phyloP scores from a whole-genome alignment of 2,797 vertebrate species.

The Chromobotia macracanthus region DNA sequence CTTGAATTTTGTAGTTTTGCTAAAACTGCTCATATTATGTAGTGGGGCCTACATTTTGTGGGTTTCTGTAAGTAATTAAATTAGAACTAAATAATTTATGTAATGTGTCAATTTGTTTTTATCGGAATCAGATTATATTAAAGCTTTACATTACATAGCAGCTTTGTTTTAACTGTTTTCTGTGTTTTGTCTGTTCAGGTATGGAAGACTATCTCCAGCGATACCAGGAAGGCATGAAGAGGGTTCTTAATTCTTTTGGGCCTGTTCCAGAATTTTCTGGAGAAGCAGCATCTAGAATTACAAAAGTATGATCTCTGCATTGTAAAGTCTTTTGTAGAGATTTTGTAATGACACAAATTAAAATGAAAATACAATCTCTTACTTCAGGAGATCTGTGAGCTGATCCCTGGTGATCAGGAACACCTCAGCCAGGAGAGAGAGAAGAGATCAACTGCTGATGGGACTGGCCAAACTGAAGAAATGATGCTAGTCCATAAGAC shows the following conservation, averaged over 20 bases:
- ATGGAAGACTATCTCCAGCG: slow-evolving; percentile 87
- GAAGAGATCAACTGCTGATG: slow-evolving; percentile 86
- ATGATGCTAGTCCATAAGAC: slow-evolving; percentile 47
- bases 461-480: slow-evolving; percentile 86
- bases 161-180: background rate
- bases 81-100: no score
- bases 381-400: slow-evolving; percentile 83
- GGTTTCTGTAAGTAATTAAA: no score
- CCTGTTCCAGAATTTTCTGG: slow-evolving; percentile 86
- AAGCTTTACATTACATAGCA: background rate
- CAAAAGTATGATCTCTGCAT: slow-evolving; percentile 70
- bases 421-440: slow-evolving; percentile 82
- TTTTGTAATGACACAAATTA: no score
- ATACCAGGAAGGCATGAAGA: slow-evolving; percentile 84
- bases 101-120: background rate
- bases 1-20: background rate
- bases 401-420: slow-evolving; percentile 80
- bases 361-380: no score
- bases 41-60: no score
- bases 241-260: slow-evolving; percentile 85
- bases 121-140: no score
- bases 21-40: no score
- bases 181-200: slow-evolving; percentile 72
- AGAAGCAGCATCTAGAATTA: slow-evolving; percentile 77
- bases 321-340: no score